A percentile compares a stretch with the other conserved stretches of the same genome.
Conservation (phyloP, 2,797 vertebrate genomes). For the Tinamus major region DNA sequence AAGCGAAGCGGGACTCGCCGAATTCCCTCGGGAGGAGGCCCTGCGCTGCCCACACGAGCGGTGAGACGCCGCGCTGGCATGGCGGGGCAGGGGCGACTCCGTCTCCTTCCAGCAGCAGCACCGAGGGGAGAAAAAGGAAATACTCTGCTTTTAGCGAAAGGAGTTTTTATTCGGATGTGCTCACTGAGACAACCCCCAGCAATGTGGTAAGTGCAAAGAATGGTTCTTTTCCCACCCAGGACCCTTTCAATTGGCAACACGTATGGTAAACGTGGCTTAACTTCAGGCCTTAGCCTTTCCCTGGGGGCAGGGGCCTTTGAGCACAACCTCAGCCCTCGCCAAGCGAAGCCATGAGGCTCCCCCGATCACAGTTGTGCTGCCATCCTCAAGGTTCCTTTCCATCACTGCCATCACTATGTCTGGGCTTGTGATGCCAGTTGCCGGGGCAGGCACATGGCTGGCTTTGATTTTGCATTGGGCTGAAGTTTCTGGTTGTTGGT, state of each 20-base stretch:
- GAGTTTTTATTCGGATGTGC: slow-evolving; percentile 78
- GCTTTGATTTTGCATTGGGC: background rate
- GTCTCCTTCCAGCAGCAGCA: background rate
- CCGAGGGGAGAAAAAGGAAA: slow-evolving; percentile 51
- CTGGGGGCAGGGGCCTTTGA: background rate
- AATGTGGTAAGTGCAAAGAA: slow-evolving; percentile 74
- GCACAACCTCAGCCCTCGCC: background rate
- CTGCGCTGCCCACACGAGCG: background rate
- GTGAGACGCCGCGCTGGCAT: background rate
- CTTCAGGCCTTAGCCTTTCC: background rate
- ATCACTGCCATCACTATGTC: background rate
- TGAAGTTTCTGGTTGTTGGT: background rate
- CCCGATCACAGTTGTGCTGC: background rate
- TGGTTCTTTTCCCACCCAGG: background rate
- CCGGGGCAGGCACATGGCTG: background rate
- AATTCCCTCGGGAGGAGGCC: slow-evolving; percentile 1
- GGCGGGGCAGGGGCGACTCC: background rate
- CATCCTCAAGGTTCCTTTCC: background rate
- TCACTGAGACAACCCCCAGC: slow-evolving; percentile 65
- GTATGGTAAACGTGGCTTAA: background rate
- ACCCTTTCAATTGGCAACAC: background rate
- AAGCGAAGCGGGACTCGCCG: slow-evolving; percentile 13
- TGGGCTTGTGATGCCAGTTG: background rate
- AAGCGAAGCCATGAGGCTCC: background rate
- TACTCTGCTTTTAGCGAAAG: slow-evolving; percentile 69